Percentiles rank a stretch among this genome's conserved stretches.
Conservation (phyloP, 2,797 vertebrate species). For the Anomalospiza imberbis region DNA sequence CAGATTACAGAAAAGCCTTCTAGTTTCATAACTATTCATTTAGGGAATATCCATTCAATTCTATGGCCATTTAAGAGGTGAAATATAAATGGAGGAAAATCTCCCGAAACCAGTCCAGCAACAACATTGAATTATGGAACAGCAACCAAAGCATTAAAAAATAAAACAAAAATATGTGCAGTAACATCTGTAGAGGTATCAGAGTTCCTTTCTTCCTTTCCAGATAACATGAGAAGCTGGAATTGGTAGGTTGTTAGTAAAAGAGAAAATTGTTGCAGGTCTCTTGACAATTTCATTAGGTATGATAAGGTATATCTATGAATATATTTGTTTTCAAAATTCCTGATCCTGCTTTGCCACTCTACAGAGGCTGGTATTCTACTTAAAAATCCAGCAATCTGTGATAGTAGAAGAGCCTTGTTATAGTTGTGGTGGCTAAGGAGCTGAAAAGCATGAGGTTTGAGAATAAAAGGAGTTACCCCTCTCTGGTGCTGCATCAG, state of each 20-base stretch:
- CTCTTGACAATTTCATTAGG: not conserved
- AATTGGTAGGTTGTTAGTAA: not conserved
- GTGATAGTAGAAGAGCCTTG: not conserved
- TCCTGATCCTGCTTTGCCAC: not conserved
- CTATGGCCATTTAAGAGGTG: not conserved
- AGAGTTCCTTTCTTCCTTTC: not conserved
- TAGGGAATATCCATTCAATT: not conserved
- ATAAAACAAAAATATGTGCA: not conserved
- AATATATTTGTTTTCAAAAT: constrained; percentile 27
- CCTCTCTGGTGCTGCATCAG: not conserved
- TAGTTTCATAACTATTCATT: not conserved
- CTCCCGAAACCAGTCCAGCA: not conserved
- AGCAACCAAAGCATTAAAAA: not conserved
- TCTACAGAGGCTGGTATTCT: constrained; percentile 8
- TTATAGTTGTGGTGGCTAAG: not conserved
- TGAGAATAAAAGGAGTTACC: not conserved
- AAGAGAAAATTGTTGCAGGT: not conserved
- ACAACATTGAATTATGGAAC: not conserved
- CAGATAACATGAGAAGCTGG: not conserved
- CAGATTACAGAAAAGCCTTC: not conserved
- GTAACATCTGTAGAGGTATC: not conserved
- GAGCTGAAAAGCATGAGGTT: not conserved
- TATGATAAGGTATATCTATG: constrained; percentile 2
- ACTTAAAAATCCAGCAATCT: not conserved
- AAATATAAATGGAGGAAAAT: not conserved